Evolutionary conservation across 2,888 invertebrate species (phyloP), one percentile per base, ranked within the genome.

Genomic region (Kryphioiulus occultus): DNA sequence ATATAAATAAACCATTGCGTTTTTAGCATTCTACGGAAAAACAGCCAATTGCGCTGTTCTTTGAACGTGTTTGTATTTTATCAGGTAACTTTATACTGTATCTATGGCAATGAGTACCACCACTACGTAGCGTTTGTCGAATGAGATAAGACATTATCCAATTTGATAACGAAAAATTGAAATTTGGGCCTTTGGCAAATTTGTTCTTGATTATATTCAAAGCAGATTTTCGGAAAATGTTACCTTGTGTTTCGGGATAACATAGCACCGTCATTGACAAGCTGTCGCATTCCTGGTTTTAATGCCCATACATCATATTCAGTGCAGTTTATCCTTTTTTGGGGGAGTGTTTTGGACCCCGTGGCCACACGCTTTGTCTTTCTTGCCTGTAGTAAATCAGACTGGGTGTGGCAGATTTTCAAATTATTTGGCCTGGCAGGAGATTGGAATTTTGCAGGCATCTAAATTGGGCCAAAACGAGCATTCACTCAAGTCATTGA

Each of bases 381-480:
- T 68, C 22, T 26, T 68, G 68, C 22, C 68, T 26, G 26, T 10
- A 22, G 68, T 68, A 68, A 68, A 59, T 2, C 59, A 59, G 22
- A 59, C n/a, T 68, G 68, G 68, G 68, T 68, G 68, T 68, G 68
- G 68, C 68, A 26, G 68, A 26, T 68, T 68, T 68, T 68, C 68
- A 68, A 22, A 68, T 68, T 68, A 68, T 68, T 68, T 68, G 26
- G 26, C 68, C 68, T 68, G 68, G 68, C 68, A 22, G 68, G 68
- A 9, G 26, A 68, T 68, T 68, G 22, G 3, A 22, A 53, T 68
- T 0, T 68, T 68, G 68, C 7, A 68, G 26, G 26, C 22, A 68
- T n/a, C 26, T 68, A 26, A 68, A 68, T 68, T 68, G 68, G 68
- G 12, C 22, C 68, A 22, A 68, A 68, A 59, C 59, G 22, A n/a